A percentile compares a stretch with the other conserved stretches of the same genome.
These are phyloP conservation scores for Melipona bicolor DNA, from an alignment of 2,888 invertebrate species.

Conservation along the genomic window DNA sequence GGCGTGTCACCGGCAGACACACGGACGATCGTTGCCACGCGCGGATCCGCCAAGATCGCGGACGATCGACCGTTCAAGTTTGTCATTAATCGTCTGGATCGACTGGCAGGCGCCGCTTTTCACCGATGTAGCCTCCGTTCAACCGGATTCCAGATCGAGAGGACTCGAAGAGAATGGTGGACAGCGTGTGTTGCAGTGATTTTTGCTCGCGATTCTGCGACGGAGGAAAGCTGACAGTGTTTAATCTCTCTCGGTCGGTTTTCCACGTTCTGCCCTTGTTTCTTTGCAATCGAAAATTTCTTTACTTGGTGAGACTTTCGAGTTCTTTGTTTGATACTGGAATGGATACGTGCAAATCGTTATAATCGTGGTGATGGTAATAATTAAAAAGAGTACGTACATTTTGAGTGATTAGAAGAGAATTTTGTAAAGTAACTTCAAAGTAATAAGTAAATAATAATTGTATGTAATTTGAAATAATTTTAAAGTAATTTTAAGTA, in stretches of 20 bases:
- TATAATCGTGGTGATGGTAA: too few relatives aligned
- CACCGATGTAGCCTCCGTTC: neutral
- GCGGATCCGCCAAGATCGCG: slow-evolving; percentile 57
- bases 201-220: neutral
- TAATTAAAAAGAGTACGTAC: too few relatives aligned
- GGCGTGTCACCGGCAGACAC: slow-evolving; percentile 63
- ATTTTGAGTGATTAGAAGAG: too few relatives aligned
- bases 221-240: neutral
- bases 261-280: neutral
- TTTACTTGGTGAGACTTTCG: neutral
- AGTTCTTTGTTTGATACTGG: neutral
- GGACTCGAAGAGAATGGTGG: neutral
- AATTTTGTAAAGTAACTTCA: too few relatives aligned
- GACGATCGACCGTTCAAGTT: slow-evolving; percentile 41
- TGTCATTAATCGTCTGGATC: slow-evolving; percentile 50
- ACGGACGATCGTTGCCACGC: slow-evolving; percentile 43
- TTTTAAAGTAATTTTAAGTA: too few relatives aligned
- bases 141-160: neutral
- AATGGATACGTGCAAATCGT: too few relatives aligned
- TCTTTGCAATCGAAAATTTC: neutral
- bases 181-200: neutral
- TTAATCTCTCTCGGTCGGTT: neutral
- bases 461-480: too few relatives aligned
- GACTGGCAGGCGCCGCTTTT: neutral
- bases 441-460: too few relatives aligned